A percentile compares a stretch with the other conserved stretches of the same genome.
phyloP scores from a whole-genome alignment of 2,113 vertebrate species.

The Butorides virescens region DNA sequence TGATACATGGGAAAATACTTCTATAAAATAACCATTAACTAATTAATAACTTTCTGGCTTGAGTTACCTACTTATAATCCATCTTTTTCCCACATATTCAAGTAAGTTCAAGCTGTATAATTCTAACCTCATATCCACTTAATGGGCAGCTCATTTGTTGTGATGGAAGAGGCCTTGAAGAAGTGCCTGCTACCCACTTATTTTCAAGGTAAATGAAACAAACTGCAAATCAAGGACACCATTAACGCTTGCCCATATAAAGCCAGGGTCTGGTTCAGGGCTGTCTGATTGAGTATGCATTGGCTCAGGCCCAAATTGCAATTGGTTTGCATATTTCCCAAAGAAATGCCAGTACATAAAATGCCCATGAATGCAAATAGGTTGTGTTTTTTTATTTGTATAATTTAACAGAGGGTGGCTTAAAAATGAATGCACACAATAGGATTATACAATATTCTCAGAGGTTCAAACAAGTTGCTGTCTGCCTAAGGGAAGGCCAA shows the following conservation, averaged over 20 bases:
- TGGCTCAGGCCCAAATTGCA: constrained; percentile 7
- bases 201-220: constrained; percentile 60
- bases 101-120: not conserved
- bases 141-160: constrained; percentile 7
- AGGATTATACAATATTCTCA: constrained; percentile 56
- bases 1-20: constrained; percentile 50
- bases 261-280: constrained; percentile 14
- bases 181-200: constrained; percentile 15
- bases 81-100: constrained; percentile 31
- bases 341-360: constrained; percentile 26
- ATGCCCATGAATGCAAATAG: constrained; percentile 49
- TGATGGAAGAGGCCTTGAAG: constrained; percentile 26
- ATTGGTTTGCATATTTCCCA: constrained; percentile 50
- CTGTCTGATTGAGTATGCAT: not conserved
- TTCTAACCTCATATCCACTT: constrained; percentile 18
- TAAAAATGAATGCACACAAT: constrained; percentile 52
- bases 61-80: not conserved
- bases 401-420: constrained; percentile 51
- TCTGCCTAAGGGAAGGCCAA: not conserved
- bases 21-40: constrained; percentile 50
- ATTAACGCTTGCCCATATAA: not conserved
- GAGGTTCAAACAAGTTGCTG: constrained; percentile 38
- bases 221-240: constrained; percentile 14
- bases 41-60: constrained; percentile 51
- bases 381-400: constrained; percentile 28